Evolutionary conservation across 2,888 invertebrate genomes (phyloP).

Genomic region (Xanthostigma xanthostigma): DNA sequence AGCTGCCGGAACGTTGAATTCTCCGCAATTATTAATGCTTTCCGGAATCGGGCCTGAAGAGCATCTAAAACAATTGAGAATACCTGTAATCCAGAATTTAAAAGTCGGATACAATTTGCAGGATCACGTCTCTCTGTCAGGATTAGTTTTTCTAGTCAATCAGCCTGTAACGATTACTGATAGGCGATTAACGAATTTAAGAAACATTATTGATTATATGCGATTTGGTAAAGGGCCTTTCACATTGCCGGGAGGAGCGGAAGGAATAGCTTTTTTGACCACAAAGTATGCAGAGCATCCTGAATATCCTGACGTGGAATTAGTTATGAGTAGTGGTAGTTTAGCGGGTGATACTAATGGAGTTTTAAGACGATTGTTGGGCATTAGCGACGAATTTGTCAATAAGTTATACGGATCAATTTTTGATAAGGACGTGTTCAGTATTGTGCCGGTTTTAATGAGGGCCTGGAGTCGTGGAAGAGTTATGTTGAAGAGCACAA

Average conservation of each 20-base stretch:
- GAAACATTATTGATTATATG: slow-evolving; percentile 44
- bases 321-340: slow-evolving; percentile 64
- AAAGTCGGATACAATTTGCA: slow-evolving; percentile 63
- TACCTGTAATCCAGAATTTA: slow-evolving; percentile 45
- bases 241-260: slow-evolving; percentile 64
- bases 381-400: slow-evolving; percentile 46
- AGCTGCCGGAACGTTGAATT: slow-evolving; percentile 62
- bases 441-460: slow-evolving; percentile 57
- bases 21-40: slow-evolving; percentile 68
- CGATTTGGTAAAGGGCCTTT: slow-evolving; percentile 50
- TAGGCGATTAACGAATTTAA: slow-evolving; percentile 21
- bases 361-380: slow-evolving; percentile 45
- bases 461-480: slow-evolving; percentile 61
- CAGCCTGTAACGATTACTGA: slow-evolving; percentile 32
- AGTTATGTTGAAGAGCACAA: slow-evolving; percentile 48
- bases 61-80: slow-evolving; percentile 39
- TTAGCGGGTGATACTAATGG: slow-evolving; percentile 59
- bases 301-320: slow-evolving; percentile 61
- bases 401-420: slow-evolving; percentile 37
- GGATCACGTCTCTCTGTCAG: slow-evolving; percentile 57
- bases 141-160: slow-evolving; percentile 53
- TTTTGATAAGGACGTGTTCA: slow-evolving; percentile 39
- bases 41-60: slow-evolving; percentile 59
- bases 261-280: slow-evolving; percentile 58
- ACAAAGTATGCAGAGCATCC: slow-evolving; percentile 38